Evolutionary conservation across 2,888 invertebrate species (phyloP), one percentile per base, ranked within the genome.

Genomic region (Limnephilus lunatus): DNA sequence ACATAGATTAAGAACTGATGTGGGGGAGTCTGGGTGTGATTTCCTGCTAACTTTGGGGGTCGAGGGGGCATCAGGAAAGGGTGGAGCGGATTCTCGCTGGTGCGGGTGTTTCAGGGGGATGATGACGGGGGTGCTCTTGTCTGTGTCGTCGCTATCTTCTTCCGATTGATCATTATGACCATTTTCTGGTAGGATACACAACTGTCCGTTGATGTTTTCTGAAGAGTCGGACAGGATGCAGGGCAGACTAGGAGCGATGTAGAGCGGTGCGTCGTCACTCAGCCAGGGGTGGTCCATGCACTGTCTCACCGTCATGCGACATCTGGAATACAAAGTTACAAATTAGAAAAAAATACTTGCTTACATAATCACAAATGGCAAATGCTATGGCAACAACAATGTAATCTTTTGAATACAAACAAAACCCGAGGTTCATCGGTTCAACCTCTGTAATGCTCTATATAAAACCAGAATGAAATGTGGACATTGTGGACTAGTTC

Each of bases 251-350:
- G 86, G 89, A 81, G 94, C 96, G 94, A 95, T 95, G 94, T 96
- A 96, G 94, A 97, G 95, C 93, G 96, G 95, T 94, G 95, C 95
- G 94, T 96, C 97, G 95, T 97, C 97, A 96, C 96, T 96, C 94
- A 99, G 97, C 99, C 99, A 99, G 94, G 98, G 97, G 96, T 99
- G 99, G 95, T 98, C 97, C 95, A 99, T 97, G 96, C 99, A 98
- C 96, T 98, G 98, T 94, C 97, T 97, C 95, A 98, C 98, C 95
- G 98, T 98, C 96, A 99, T 97, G 96, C 99, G 98, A 96, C 98
- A 97, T 96, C 99, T 99, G 96, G 19, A 97, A 96, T 90, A 93
- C 94, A 93, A 94, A 92, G 85, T 92, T 92, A 92, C 19, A 25
- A 68, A 25, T 68, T 68, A 68, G 91, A 89, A 32, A 30, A 11